Conservation (phyloP, 1,140 invertebrate species). For the Aphidius gifuensis region DNA sequence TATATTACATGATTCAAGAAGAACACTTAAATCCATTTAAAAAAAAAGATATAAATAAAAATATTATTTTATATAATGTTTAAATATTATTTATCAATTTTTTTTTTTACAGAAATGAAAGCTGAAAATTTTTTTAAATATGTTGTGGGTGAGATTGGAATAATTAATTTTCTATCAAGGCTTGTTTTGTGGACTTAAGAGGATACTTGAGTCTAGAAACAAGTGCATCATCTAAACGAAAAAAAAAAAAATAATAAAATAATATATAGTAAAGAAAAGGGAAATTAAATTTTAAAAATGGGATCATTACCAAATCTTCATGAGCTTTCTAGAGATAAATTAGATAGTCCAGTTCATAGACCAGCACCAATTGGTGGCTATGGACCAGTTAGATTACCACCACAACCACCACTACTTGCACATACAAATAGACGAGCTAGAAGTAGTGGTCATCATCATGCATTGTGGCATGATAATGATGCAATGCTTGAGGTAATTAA, state of each 20-base stretch:
- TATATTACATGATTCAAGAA: no score
- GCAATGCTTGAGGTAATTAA: constrained; percentile 46
- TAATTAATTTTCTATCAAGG: no score
- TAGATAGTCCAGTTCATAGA: constrained; percentile 41
- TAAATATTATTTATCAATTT: no score
- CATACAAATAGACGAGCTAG: constrained; percentile 41
- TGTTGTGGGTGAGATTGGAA: no score
- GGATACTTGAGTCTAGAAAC: background rate
- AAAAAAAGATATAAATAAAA: no score
- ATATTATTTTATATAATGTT: no score
- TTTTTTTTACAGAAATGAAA: no score
- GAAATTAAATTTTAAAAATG: constrained; percentile 46
- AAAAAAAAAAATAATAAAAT: background rate
- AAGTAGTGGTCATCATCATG: constrained; percentile 45
- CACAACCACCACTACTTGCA: constrained; percentile 37
- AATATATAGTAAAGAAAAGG: background rate
- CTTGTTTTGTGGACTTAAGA: no score
- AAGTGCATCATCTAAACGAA: background rate
- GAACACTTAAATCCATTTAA: no score
- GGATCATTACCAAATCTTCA: constrained; percentile 64
- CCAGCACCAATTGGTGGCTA: constrained; percentile 38
- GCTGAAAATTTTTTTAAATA: no score
- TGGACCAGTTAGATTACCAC: constrained; percentile 36
- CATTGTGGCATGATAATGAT: constrained; percentile 40
- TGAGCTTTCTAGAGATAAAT: constrained; percentile 53